Evolutionary conservation across 2,888 invertebrate species (phyloP), one percentile per base, ranked within the genome.

Genomic region (Sthenelais limicola): DNA sequence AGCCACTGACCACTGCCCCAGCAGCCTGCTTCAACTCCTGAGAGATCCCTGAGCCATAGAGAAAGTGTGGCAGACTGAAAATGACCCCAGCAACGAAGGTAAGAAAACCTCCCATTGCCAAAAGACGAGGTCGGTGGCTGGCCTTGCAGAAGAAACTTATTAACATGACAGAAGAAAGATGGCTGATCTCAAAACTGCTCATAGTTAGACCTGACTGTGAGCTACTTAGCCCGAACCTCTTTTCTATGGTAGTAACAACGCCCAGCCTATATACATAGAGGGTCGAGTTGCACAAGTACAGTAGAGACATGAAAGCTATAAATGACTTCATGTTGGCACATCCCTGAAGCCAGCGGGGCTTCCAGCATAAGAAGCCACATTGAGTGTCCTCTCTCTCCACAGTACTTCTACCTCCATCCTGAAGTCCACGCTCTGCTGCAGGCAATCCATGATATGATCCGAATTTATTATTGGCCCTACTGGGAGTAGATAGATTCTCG

Each of bases 11-110:
- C 21, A 9, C 33, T 21, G 12, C 33, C 21, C 30, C 33, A 12
- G 32, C 33, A 18, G 15, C 21, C 54, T 12, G 15, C 24, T 54
- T n/a, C n/a, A n/a, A n/a, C n/a, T n/a, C n/a, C n/a, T n/a, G n/a
- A n/a, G n/a, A n/a, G 9, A 35, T 7, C 43, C n/a, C 71, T 7
- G 47, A 33, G 24, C 49, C 51, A 66, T 82, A 90, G 54, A 93
- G 90, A 82, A 92, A 92, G 84, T 92, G 92, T 0, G 92, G 92
- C 51, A 92, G 80, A 80, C 92, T 91, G 74, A 92, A 90, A 21
- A 80, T 58, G 0, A 80, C 30, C 4, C 74, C 75, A 18, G 80
- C 78, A 7, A 77, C 18, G 15, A 56, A 43, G 21, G 73, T 73
- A 18, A 58, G 24, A 9, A 73, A 30, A 56, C 69, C 70, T 18